Conservation (phyloP, 1,140 invertebrate genomes). For the Lordiphosa clarofinis region DNA sequence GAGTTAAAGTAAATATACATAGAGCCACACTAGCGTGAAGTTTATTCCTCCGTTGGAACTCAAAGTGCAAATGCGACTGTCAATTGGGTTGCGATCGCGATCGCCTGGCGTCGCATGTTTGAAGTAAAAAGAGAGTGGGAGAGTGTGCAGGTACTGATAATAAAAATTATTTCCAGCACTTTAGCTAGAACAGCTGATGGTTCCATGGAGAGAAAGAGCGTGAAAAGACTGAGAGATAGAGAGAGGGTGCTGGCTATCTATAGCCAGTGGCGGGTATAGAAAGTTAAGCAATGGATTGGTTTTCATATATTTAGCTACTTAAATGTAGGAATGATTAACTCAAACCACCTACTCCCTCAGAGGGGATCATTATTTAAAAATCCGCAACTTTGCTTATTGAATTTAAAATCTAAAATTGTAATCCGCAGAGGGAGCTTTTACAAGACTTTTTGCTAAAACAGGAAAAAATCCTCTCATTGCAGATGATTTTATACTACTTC, state of each 20-base stretch:
- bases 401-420: no score
- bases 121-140: not conserved
- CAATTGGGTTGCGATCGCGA: constrained; percentile 12
- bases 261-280: constrained; percentile 20
- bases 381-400: no score
- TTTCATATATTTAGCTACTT: constrained; percentile 4
- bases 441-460: no score
- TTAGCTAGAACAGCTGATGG: constrained; percentile 22
- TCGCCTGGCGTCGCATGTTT: constrained; percentile 7
- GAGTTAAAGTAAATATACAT: not conserved
- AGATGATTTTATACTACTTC: no score
- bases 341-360: no score
- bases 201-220: constrained; percentile 10
- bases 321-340: not conserved
- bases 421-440: no score
- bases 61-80: constrained; percentile 29
- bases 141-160: constrained; percentile 21
- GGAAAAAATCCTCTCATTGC: no score
- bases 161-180: constrained; percentile 21
- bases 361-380: no score
- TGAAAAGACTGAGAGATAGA: constrained; percentile 3
- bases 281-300: constrained; percentile 20
- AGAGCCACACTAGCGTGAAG: not conserved
- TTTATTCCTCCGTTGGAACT: constrained; percentile 11
- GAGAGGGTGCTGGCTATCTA: constrained; percentile 11